These are phyloP conservation scores for Nomada ruficornis DNA, from an alignment of 2,888 invertebrate genomes.

Conservation along the genomic window DNA sequence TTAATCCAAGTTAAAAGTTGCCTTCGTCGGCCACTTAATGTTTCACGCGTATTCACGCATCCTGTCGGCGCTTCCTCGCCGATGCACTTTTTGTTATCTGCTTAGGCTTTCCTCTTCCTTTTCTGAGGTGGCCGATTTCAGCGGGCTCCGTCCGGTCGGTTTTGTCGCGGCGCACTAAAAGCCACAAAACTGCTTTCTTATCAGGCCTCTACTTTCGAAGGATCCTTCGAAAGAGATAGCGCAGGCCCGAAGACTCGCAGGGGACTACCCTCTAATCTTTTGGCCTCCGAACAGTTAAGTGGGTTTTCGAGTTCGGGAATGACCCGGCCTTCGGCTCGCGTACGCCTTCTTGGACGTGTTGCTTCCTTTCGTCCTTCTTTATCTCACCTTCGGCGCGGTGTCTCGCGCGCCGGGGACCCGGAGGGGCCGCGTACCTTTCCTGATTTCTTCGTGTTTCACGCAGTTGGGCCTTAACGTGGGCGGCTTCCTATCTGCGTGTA, in stretches of 20 bases:
- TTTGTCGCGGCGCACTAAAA: constrained; percentile 70
- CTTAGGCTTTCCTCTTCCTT: constrained; percentile 28
- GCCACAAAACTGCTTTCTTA: constrained; percentile 72
- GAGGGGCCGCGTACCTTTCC: constrained; percentile 15
- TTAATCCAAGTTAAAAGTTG: constrained; percentile 2
- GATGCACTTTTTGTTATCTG: constrained; percentile 25
- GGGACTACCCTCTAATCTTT: constrained; percentile 79
- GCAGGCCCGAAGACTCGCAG: constrained; percentile 39
- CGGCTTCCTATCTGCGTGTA: constrained; percentile 40
- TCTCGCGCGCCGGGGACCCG: constrained; percentile 8
- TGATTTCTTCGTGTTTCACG: constrained; percentile 61
- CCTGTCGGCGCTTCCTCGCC: background rate
- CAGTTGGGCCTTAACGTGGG: constrained; percentile 43
- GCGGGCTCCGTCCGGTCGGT: constrained; percentile 27
- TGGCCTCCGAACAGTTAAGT: constrained; percentile 76
- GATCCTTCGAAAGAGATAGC: constrained; percentile 64
- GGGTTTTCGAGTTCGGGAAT: constrained; percentile 81
- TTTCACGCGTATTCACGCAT: background rate
- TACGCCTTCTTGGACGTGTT: constrained; percentile 50
- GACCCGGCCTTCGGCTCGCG: constrained; percentile 61
- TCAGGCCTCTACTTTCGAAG: constrained; percentile 65
- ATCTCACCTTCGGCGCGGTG: constrained; percentile 33
- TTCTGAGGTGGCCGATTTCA: constrained; percentile 29
- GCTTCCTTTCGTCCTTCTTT: constrained; percentile 53
- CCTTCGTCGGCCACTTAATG: background rate